These are phyloP conservation scores for Microtus agrestis DNA, from an alignment of 2,797 vertebrate species.

Conservation along the genomic window DNA sequence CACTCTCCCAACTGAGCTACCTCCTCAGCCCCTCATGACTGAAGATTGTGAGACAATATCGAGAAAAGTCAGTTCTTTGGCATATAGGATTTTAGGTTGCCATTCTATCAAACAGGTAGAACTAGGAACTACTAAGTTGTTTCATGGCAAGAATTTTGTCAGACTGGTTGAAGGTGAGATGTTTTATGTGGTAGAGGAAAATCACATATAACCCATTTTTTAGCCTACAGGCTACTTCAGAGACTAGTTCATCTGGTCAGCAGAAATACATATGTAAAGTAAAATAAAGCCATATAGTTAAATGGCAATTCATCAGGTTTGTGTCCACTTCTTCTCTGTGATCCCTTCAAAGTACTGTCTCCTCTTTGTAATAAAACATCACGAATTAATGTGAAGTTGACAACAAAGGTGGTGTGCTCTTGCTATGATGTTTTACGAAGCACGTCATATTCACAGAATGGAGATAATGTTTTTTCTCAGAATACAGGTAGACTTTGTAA, in stretches of 20 bases:
- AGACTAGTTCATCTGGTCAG: background rate
- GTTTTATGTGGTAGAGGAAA: background rate
- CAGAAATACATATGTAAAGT: background rate
- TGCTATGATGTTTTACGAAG: background rate
- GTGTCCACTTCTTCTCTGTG: background rate
- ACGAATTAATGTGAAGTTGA: background rate
- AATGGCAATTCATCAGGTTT: background rate
- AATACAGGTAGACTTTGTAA: background rate
- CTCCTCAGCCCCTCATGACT: background rate
- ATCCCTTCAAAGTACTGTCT: background rate
- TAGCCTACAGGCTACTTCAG: background rate
- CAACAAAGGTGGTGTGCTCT: background rate
- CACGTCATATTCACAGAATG: background rate
- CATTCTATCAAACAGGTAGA: background rate
- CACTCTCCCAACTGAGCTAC: background rate
- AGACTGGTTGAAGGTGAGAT: background rate
- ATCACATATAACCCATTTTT: background rate
- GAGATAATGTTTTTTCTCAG: background rate
- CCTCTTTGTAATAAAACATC: background rate
- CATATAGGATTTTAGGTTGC: background rate
- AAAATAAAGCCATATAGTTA: background rate
- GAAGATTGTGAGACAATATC: constrained; percentile 13
- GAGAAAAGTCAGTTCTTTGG: background rate
- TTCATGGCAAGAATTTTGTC: constrained; percentile 10
- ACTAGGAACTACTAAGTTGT: constrained; percentile 57